Evolutionary conservation across 2,113 vertebrate species (phyloP), one percentile per base, ranked within the genome.

Genomic region (Cheirogaleus medius): DNA sequence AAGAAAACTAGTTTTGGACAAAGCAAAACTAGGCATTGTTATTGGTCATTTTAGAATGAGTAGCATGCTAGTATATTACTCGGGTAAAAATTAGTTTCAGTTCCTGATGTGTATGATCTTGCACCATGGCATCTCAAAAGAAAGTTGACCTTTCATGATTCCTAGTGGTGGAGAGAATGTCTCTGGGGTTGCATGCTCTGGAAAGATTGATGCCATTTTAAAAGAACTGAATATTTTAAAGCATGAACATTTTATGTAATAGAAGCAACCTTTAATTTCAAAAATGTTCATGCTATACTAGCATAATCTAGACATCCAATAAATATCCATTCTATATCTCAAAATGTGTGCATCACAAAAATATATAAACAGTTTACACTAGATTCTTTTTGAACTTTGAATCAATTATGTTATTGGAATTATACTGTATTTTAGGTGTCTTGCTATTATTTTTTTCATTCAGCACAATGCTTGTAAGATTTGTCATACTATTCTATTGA

Each of bases 241-340:
- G 66, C 64, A 83, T 69, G 93, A 93, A 89, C 68, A 90, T 37
- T 97, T 98, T 97, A 96, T 81, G 64, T 94, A 93, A 95, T 39
- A 76, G 76, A 93, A 91, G 74, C 68, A 93, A 94, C 91, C 82
- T 84, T 91, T 91, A 92, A 97, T 97, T 97, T 97, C 86, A 96
- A 91, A 95, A 94, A 49, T n/a, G n/a, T n/a, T n/a, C n/a, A n/a
- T n/a, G n/a, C n/a, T n/a, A n/a, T 77, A 63, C 34, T 83, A 58
- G 29, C 18, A 77, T 4, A 34, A 56, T 3, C 17, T 18, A 87
- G 18, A 63, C 5, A 29, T 1, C 1, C 4, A 85, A 92, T 7
- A 81, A 27, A 42, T 37, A 77, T 44, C 4, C 23, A 4, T 89
- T 71, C 21, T 3, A 66, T n/a, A 69, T 77, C 4, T 85, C 49